phyloP scores from a whole-genome alignment of 2,888 invertebrate genomes.

The Pseudoips prasinana region DNA sequence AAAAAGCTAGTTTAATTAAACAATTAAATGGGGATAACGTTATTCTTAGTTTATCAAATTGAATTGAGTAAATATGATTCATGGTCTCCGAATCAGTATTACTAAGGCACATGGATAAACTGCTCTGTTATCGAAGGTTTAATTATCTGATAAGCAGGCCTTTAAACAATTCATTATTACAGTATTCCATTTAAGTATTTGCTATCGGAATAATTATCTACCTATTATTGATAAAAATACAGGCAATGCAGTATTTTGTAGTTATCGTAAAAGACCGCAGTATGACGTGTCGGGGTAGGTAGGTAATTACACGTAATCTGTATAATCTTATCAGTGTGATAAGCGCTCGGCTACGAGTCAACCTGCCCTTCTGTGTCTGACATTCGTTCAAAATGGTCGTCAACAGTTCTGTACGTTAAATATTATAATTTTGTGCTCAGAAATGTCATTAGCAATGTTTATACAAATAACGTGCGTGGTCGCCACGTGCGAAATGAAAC shows the following conservation, averaged over 20 bases:
- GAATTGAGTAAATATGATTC: too few relatives aligned
- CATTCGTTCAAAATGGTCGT: slow-evolving; percentile 60
- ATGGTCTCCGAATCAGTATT: too few relatives aligned
- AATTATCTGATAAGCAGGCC: neutral
- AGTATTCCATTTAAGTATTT: too few relatives aligned
- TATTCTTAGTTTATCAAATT: too few relatives aligned
- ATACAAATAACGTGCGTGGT: neutral
- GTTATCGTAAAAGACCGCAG: slow-evolving; percentile 63
- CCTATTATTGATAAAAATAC: too few relatives aligned
- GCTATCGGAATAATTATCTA: too few relatives aligned
- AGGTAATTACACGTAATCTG: slow-evolving; percentile 61
- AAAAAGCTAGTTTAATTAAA: too few relatives aligned
- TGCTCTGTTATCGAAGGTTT: too few relatives aligned
- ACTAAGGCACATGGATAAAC: too few relatives aligned
- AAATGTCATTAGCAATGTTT: neutral
- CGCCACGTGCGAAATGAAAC: neutral
- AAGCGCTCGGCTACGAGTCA: slow-evolving; percentile 28
- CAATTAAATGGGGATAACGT: too few relatives aligned
- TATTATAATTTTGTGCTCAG: slow-evolving; percentile 2
- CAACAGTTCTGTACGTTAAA: slow-evolving; percentile 53
- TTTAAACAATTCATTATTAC: slow-evolving; percentile 1
- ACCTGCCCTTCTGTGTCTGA: slow-evolving; percentile 37
- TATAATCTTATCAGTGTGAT: slow-evolving; percentile 57
- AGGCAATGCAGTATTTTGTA: slow-evolving; percentile 67
- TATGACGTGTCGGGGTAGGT: slow-evolving; percentile 60